Evolutionary conservation across 2,888 invertebrate species (phyloP), one percentile per base, ranked within the genome.

Genomic region (Stomorhina lunata): DNA sequence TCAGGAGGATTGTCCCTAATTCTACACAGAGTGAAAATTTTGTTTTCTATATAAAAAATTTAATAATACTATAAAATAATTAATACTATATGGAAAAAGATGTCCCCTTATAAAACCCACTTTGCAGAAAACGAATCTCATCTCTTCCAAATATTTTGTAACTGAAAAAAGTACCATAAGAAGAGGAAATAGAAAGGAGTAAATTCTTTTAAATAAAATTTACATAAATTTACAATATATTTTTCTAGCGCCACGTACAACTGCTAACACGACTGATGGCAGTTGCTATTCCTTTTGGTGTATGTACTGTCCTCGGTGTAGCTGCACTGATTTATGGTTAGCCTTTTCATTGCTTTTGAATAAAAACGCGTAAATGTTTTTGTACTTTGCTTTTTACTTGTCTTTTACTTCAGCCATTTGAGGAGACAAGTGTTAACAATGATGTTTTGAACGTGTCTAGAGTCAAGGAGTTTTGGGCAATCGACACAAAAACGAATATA

Each of bases 351-450:
- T 27, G 7, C 55, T 37, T 15, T 55, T 27, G 20, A 55, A 69
- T 55, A 27, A 69, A 69, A 69, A 57, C 69, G 69, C 69, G 69
- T 57, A 57, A 69, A 57, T 69, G 55, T 25, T 25, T 29, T 32
- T 10, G 10, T n/a, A n/a, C 9, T 34, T 25, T 7, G 7, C 2
- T 57, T 29, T 32, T 32, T 32, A 15, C 22, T 12, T 34, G 45
- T n/a, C n/a, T 37, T 34, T 37, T 34, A 34, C 45, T 69, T 43
- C 17, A 32, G 29, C 69, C 43, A 32, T 43, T 57, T 43, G 32
- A 43, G n/a, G 40, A 69, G 55, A 69, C 69, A 69, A 69, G 43
- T 69, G 69, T 69, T 57, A 69, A 57, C 69, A 69, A 69, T 69
- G 69, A 69, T 69, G 69, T 55, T 69, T 57, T 15, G 29, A 29